A percentile compares a stretch with the other conserved stretches of the same genome.
Evolutionary conservation across 2,113 vertebrate genomes (phyloP).

Genomic region (Notothenia rossii): DNA sequence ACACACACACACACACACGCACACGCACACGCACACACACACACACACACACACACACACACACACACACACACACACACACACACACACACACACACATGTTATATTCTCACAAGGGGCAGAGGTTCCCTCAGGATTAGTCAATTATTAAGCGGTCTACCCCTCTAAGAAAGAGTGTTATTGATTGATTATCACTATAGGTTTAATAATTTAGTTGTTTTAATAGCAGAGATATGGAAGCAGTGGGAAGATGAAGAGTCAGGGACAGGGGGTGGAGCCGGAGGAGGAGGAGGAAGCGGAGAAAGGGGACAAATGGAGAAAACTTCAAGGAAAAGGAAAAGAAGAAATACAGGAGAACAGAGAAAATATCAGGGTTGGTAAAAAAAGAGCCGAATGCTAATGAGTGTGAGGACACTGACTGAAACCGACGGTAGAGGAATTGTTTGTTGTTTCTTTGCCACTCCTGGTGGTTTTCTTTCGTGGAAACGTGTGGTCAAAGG

Average conservation of each 20-base stretch:
- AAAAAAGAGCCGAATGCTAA: slow-evolving; percentile 8
- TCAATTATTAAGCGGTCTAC: slow-evolving; percentile 96
- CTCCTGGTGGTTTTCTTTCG: too few species aligned
- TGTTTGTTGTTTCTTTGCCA: too few species aligned
- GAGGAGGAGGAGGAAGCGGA: slow-evolving; percentile 1
- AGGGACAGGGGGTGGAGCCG: slow-evolving; percentile 59
- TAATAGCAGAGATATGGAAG: slow-evolving; percentile 85
- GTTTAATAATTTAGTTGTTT: slow-evolving; percentile 94
- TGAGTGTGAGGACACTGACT: slow-evolving; percentile 1
- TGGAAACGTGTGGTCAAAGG: too few species aligned
- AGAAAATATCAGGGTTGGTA: neutral
- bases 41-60: slow-evolving; percentile 13
- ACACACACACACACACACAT: too few species aligned
- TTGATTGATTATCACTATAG: slow-evolving; percentile 91
- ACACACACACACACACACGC: neutral
- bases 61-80: neutral
- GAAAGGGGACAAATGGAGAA: slow-evolving; percentile 18
- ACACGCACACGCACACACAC: neutral
- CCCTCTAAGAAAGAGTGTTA: slow-evolving; percentile 91
- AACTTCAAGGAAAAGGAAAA: slow-evolving; percentile 17
- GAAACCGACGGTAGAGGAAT: neutral
- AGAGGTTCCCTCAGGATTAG: slow-evolving; percentile 85
- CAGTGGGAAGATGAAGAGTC: slow-evolving; percentile 36
- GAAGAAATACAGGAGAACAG: slow-evolving; percentile 13
- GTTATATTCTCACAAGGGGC: slow-evolving; percentile 50